Evolutionary conservation across 2,888 invertebrate species (phyloP), one percentile per base, ranked within the genome.

Genomic region (Epirrhoe tristata): DNA sequence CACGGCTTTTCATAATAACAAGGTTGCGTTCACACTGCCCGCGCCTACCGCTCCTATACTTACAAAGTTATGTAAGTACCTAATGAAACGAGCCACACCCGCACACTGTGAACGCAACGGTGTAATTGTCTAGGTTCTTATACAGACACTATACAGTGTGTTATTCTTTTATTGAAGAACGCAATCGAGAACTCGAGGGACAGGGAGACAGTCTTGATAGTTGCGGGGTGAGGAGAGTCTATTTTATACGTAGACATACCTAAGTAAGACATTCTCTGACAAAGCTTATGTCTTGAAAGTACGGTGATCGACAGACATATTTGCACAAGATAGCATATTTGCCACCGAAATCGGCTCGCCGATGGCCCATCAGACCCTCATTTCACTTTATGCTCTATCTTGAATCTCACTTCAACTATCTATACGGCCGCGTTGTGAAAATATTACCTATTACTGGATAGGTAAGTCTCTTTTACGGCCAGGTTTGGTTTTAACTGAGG

Each of bases 361-460:
- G 70, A 77, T 75, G 70, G 75, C 58, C 74, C 68, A 77, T 77
- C 73, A 70, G 62, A 74, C 75, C 75, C 69, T 74, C 73, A 67
- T 75, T 73, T 68, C 71, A 74, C 70, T 75, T 75, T 77, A 77
- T 74, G 70, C 65, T 66, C 70, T 66, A 65, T 74, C 73, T 74
- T 52, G 71, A 66, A 73, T 72, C 71, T 72, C 73, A 58, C 65
- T 75, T 60, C 67, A 63, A 72, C 74, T 69, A 71, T 69, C 64
- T 69, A 65, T 69, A 67, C 48, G 65, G 67, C 58, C 56, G 51
- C 61, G 71, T 67, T 71, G 71, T 64, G 70, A 70, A 72, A 72
- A 74, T 74, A 65, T 69, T 60, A 69, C 66, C 69, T 58, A 66
- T 67, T 64, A 63, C 66, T 58, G 66, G 53, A 64, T 51, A 68